phyloP scores from a whole-genome alignment of 2,797 vertebrate species.

The Myripristis murdjan region DNA sequence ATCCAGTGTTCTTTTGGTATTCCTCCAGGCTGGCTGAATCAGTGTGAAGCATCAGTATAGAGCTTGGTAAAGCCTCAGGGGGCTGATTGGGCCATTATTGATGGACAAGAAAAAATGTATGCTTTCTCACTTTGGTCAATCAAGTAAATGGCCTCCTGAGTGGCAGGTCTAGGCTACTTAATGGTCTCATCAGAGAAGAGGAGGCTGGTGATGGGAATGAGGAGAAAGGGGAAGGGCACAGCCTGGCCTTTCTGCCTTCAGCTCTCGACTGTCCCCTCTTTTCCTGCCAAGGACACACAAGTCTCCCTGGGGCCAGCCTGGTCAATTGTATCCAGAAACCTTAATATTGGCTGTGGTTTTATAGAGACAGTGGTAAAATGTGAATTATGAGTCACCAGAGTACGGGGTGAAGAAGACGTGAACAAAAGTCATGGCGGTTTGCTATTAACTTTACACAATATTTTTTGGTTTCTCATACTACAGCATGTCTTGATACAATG shows the following conservation, averaged over 20 bases:
- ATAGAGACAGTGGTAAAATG: constrained; percentile 18
- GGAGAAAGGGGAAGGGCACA: constrained; percentile 43
- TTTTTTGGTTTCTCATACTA: background rate
- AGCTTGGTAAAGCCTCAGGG: constrained; percentile 65
- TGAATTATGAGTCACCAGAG: constrained; percentile 16
- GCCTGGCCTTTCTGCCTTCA: constrained; percentile 52
- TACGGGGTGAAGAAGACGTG: background rate
- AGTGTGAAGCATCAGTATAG: constrained; percentile 65
- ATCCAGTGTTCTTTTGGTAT: constrained; percentile 46
- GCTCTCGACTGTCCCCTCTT: constrained; percentile 14
- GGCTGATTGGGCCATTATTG: constrained; percentile 86
- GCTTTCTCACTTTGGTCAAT: constrained; percentile 85
- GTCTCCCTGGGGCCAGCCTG: constrained; percentile 32
- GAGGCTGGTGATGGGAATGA: constrained; percentile 68
- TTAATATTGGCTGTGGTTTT: constrained; percentile 10
- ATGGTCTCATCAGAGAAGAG: constrained; percentile 82
- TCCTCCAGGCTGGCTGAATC: constrained; percentile 59
- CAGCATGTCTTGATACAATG: too few species aligned
- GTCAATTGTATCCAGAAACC: constrained; percentile 26
- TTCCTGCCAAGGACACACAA: constrained; percentile 53
- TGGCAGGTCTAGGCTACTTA: constrained; percentile 78
- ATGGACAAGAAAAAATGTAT: constrained; percentile 78
- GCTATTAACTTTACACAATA: background rate
- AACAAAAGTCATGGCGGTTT: background rate
- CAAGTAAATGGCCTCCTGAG: constrained; percentile 82